These are phyloP conservation scores for Ooceraea biroi DNA, from an alignment of 1,140 invertebrate species.

Conservation along the genomic window DNA sequence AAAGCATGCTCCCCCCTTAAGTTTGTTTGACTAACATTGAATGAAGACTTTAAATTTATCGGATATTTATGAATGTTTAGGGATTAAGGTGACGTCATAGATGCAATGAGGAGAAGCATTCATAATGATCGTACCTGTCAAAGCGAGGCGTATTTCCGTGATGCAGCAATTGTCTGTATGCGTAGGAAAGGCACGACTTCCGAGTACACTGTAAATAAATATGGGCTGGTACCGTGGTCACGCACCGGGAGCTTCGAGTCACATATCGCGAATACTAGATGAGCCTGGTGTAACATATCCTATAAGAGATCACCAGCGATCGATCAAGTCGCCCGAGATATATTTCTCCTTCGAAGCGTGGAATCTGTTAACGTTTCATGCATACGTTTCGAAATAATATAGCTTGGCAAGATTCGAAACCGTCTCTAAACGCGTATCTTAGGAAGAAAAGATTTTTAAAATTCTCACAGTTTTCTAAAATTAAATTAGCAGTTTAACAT, in stretches of 20 bases:
- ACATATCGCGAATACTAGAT: conserved; percentile 48
- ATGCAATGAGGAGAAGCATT: neutral
- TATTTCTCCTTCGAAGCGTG: conserved; percentile 9
- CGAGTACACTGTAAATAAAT: conserved; percentile 66
- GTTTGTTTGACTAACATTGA: neutral
- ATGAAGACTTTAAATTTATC: neutral
- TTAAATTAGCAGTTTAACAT: neutral
- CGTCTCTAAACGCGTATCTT: neutral
- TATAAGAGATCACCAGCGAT: conserved; percentile 7
- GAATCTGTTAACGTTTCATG: neutral
- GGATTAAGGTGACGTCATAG: neutral
- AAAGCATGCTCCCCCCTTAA: no score
- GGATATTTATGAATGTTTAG: neutral
- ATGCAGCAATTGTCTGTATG: neutral
- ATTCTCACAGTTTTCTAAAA: no score
- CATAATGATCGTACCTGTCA: conserved; percentile 33
- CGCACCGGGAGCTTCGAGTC: conserved; percentile 57
- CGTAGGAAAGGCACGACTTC: conserved; percentile 59
- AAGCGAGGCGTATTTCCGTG: conserved; percentile 40
- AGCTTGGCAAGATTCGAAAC: neutral
- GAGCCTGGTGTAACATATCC: conserved; percentile 39
- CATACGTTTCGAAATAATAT: neutral
- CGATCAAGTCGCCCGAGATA: conserved; percentile 32
- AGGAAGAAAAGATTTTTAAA: neutral
- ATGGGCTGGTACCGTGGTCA: conserved; percentile 64